phyloP scores from a whole-genome alignment of 1,140 invertebrate species.

The Lutraria rhynchaena region DNA sequence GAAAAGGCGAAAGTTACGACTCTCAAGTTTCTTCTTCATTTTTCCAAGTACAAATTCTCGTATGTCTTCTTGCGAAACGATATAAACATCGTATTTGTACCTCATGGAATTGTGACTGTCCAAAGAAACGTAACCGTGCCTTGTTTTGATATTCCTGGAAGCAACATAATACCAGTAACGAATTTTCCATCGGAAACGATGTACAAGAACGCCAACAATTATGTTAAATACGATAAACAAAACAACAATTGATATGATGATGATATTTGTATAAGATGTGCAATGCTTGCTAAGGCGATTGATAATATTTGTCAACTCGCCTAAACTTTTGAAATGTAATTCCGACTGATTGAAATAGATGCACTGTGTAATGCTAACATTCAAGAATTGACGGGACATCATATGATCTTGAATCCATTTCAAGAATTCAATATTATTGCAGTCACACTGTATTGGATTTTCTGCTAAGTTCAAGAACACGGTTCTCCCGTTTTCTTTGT shows the following conservation, averaged over 20 bases:
- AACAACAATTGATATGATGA: background rate
- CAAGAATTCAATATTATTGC: constrained; percentile 36
- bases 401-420: constrained; percentile 37
- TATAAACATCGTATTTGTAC: constrained; percentile 17
- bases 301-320: background rate
- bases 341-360: constrained; percentile 8
- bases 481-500: background rate
- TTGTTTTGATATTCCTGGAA: constrained; percentile 7
- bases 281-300: background rate
- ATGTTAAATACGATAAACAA: constrained; percentile 21
- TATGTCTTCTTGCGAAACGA: background rate
- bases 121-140: constrained; percentile 22
- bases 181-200: constrained; percentile 45
- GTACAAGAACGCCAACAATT: background rate
- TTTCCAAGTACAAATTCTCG: constrained; percentile 2
- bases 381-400: constrained; percentile 1
- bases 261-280: constrained; percentile 5
- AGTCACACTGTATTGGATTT: constrained; percentile 19
- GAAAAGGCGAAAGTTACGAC: background rate
- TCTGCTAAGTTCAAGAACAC: constrained; percentile 9
- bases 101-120: background rate
- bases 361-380: constrained; percentile 10
- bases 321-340: background rate
- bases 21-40: constrained; percentile 12
- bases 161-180: constrained; percentile 47